A percentile compares a stretch with the other conserved stretches of the same genome.
phyloP scores from a whole-genome alignment of 2,888 invertebrate genomes.

The Epirrhoe tristata region DNA sequence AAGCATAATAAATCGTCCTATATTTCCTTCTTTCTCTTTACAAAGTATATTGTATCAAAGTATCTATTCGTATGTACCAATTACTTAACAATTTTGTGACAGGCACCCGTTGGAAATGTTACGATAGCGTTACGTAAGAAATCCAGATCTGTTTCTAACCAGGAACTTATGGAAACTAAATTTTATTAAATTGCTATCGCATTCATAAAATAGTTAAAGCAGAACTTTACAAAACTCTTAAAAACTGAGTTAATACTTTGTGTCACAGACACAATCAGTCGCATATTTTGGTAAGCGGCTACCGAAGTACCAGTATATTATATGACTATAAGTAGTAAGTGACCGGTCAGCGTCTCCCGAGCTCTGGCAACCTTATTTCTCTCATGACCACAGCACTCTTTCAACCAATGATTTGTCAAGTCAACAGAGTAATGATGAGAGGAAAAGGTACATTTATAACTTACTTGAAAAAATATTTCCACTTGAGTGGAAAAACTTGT shows the following conservation, averaged over 20 bases:
- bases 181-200: neutral
- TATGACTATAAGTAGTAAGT: too few species aligned
- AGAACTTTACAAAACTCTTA: too few species aligned
- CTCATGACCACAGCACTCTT: neutral
- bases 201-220: neutral
- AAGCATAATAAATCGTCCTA: conserved; percentile 15
- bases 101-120: conserved; percentile 55
- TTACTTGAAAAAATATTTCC: neutral
- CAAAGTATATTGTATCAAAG: conserved; percentile 25
- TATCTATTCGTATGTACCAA: conserved; percentile 26
- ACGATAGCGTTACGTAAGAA: conserved; percentile 63
- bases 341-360: too few species aligned
- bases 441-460: neutral
- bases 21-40: conserved; percentile 24
- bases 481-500: too few species aligned
- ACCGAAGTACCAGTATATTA: too few species aligned
- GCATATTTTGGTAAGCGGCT: too few species aligned
- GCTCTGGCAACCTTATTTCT: neutral
- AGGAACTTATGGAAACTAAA: conserved; percentile 46
- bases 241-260: too few species aligned
- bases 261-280: too few species aligned
- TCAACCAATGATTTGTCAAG: neutral
- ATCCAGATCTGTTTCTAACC: conserved; percentile 46
- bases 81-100: conserved; percentile 51
- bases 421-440: neutral